Conservation (phyloP, 2,113 vertebrate species). For the Lamprotornis superbus region DNA sequence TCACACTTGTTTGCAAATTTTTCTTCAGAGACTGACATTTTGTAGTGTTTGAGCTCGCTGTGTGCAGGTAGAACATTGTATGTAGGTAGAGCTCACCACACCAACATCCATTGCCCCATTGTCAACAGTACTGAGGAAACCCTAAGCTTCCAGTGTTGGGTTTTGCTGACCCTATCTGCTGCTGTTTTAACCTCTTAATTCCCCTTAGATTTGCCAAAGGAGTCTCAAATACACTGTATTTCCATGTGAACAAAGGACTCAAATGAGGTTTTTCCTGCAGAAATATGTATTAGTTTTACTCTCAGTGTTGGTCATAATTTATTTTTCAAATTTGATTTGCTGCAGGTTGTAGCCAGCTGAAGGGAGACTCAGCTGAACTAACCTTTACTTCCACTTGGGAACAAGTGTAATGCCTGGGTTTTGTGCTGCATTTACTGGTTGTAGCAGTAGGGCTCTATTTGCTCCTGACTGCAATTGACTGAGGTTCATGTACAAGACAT, state of each 20-base stretch:
- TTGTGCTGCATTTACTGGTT: background rate
- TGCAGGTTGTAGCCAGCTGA: background rate
- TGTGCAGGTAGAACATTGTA: accelerated
- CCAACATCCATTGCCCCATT: background rate
- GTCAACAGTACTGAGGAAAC: background rate
- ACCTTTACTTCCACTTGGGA: background rate
- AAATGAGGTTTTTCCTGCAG: background rate
- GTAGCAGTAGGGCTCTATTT: background rate
- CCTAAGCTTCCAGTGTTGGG: background rate
- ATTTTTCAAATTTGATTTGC: background rate
- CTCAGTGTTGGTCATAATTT: background rate
- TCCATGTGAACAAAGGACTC: background rate
- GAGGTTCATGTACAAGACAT: background rate
- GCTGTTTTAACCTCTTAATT: background rate
- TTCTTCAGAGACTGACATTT: background rate
- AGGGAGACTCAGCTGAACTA: background rate
- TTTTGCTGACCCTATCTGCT: background rate
- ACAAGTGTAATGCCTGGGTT: background rate
- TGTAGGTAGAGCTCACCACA: background rate
- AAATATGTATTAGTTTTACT: background rate
- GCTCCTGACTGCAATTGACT: background rate
- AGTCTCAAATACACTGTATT: background rate
- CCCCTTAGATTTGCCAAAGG: background rate
- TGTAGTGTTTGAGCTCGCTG: background rate
- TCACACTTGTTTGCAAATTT: background rate